Percentiles rank a stretch among this genome's conserved stretches.
Evolutionary conservation across 2,113 vertebrate genomes (phyloP).

Genomic region (Propithecus coquereli): DNA sequence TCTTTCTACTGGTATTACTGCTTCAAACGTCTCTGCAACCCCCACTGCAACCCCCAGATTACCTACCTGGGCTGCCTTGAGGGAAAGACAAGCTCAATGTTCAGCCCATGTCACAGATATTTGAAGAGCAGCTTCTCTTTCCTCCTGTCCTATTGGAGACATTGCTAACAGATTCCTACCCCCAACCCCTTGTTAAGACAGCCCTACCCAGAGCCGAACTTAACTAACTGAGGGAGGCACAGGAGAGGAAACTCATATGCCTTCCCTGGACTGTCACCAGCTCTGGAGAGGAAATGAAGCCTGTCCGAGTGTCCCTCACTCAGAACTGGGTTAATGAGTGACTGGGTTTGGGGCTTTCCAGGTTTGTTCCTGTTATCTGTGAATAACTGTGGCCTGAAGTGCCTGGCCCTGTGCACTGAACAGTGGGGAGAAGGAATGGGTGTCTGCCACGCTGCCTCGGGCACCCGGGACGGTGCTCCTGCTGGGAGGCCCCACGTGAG

Average conservation of each 20-base stretch:
- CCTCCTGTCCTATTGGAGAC: not conserved
- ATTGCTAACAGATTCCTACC: too few relatives aligned
- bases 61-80: not conserved
- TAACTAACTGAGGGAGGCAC: not conserved
- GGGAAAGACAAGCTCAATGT: not conserved
- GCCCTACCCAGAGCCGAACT: not conserved
- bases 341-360: not conserved
- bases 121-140: not conserved
- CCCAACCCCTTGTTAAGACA: not conserved
- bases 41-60: not conserved
- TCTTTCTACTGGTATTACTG: not conserved
- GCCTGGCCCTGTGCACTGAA: not conserved
- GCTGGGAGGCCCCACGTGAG: not conserved
- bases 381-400: not conserved
- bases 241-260: not conserved
- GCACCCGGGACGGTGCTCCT: not conserved
- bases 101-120: not conserved
- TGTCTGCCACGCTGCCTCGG: not conserved
- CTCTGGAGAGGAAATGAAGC: not conserved
- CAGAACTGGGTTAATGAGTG: not conserved
- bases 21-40: not conserved
- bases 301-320: not conserved
- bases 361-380: not conserved
- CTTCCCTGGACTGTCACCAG: not conserved
- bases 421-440: not conserved